Conservation (phyloP, 2,113 vertebrate species). For the Genyomyrus donnyi region DNA sequence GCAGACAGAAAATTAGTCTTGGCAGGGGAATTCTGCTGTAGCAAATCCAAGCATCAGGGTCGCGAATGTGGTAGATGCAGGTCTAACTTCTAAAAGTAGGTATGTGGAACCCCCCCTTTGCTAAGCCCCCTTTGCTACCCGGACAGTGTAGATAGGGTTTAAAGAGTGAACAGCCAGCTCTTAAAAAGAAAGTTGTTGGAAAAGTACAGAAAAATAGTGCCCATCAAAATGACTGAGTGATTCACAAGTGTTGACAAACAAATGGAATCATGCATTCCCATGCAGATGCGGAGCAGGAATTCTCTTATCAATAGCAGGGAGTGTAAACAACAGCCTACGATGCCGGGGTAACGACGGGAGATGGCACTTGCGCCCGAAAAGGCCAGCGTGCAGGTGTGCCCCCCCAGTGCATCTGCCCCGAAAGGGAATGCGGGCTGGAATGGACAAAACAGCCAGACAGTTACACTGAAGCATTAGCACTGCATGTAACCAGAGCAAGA, state of each 20-base stretch:
- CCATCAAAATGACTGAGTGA: not conserved
- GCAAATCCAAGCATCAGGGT: not conserved
- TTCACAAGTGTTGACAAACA: not conserved
- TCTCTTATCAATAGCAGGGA: slow-evolving; percentile 25
- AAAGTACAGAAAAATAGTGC: not conserved
- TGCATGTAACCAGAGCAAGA: not conserved
- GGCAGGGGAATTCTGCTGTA: not conserved
- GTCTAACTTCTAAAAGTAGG: not conserved
- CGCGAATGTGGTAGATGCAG: not conserved
- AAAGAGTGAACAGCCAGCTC: not conserved
- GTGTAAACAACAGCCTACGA: slow-evolving; percentile 1
- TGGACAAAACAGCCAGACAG: not conserved
- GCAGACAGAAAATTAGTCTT: not conserved
- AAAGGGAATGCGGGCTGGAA: not conserved
- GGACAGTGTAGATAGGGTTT: not conserved
- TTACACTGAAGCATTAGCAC: not conserved
- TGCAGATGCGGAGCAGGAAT: slow-evolving; percentile 21
- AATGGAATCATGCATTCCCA: slow-evolving; percentile 1
- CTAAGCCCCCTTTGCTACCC: not conserved
- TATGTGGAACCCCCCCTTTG: not conserved
- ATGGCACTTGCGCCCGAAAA: not conserved
- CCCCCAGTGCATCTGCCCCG: not conserved
- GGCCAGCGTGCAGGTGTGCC: not conserved
- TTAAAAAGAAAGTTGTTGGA: not conserved
- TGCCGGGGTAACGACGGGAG: not conserved